Percentiles rank a stretch among this genome's conserved stretches.
Evolutionary conservation across 2,797 vertebrate genomes (phyloP).

Genomic region (Sardinella longiceps): DNA sequence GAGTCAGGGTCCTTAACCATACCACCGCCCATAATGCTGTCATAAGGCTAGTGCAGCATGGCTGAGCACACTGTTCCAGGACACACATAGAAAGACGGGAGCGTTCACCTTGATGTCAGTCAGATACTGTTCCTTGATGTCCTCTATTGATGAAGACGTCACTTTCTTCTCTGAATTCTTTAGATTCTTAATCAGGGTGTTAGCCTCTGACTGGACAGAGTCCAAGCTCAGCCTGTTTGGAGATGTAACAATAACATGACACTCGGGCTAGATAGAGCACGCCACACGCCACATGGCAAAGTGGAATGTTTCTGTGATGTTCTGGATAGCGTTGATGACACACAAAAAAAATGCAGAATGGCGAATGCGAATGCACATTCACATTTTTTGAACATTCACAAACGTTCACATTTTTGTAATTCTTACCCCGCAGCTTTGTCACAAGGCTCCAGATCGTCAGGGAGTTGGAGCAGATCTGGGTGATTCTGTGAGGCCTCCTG

Average conservation of each 20-base stretch:
- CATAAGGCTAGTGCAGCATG: too few relatives aligned
- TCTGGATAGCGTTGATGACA: background rate
- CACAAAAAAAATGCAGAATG: background rate
- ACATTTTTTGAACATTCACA: background rate
- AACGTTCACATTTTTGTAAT: background rate
- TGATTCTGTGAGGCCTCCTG: conserved; percentile 83
- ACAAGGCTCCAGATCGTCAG: conserved; percentile 79
- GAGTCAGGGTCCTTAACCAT: too few relatives aligned
- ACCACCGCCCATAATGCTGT: too few relatives aligned
- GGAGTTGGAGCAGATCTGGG: conserved; percentile 80
- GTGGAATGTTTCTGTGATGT: background rate
- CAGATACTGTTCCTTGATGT: conserved; percentile 80
- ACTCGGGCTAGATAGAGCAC: background rate
- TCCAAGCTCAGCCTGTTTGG: conserved; percentile 77
- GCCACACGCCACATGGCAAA: background rate
- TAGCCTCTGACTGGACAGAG: conserved; percentile 70
- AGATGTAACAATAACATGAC: too few relatives aligned
- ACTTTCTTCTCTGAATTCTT: conserved; percentile 71
- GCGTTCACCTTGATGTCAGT: conserved; percentile 69
- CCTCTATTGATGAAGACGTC: conserved; percentile 52
- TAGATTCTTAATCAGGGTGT: conserved; percentile 74
- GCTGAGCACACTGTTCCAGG: too few relatives aligned
- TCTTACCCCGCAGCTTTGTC: conserved; percentile 83
- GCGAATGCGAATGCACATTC: background rate
- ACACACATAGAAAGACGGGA: background rate